Base-by-base conservation (phyloP, 2,888 invertebrate species). In the Euplagia quadripunctaria region DNA sequence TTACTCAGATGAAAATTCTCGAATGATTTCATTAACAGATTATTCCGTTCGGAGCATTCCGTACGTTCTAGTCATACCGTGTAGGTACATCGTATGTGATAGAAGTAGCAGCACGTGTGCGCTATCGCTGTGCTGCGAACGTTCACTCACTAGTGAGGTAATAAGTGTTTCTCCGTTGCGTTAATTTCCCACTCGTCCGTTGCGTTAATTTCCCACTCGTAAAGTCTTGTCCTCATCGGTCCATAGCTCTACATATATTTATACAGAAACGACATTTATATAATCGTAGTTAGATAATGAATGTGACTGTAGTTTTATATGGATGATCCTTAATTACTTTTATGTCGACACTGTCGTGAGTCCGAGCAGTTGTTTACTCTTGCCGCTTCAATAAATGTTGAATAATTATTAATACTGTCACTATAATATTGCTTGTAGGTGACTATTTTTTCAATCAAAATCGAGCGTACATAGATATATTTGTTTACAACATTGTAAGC, bases 281-380 rank as follows among this genome's bases (percentile, higher is more conserved):
- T 90, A 86, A 90, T 88, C 79, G 88, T 94, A 93, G 92, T 86
- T 94, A 94, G 92, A 85, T 89, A 91, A 91, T 93, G 86, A 90
- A 91, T 93, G 92, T 93, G 92, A 91, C 89, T 85, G 91, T 94
- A 94, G 92, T 90, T 92, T 92, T 92, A 89, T 93, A 91, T 90
- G 87, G 85, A 89, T 86, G 77, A 87, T 86, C 76, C 76, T 84
- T 85, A 73, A 82, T 89, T 91, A 88, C 77, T 89, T 87, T 87
- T 68, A 67, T 76, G 76, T 77, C 83, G 77, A 88, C 87, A 86
- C 87, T 89, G 89, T 88, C 88, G 83, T 88, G 85, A 89, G 88
- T 90, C 90, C 89, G 87, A 86, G 87, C 90, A 87, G 88, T 87
- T 90, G 85, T 90, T 91, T 86, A 89, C 81, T 91, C 89, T 90